Conservation (phyloP, 2,113 vertebrate species). For the Anhinga rufa region DNA sequence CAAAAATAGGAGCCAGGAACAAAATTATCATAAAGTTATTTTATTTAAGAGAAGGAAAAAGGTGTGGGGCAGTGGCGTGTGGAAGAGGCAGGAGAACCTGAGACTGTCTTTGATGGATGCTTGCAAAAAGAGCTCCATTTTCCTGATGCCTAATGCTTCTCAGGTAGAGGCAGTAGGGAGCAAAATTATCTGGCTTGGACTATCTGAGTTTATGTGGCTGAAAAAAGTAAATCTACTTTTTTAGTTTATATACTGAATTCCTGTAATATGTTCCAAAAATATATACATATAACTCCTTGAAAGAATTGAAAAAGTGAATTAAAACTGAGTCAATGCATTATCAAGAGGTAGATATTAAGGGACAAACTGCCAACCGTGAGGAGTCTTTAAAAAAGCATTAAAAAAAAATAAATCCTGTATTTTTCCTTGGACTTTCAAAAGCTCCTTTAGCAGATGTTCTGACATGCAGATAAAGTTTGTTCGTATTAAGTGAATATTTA, state of each 20-base stretch:
- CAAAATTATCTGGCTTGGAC: not conserved
- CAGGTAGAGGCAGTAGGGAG: not conserved
- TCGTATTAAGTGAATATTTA: not conserved
- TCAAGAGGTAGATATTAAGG: not conserved
- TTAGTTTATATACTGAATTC: not conserved
- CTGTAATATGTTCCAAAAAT: not conserved
- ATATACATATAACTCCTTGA: not conserved
- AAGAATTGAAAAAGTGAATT: not conserved
- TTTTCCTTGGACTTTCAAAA: not conserved
- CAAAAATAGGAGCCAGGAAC: conserved; percentile 34
- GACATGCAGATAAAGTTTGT: not conserved
- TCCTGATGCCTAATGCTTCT: not conserved
- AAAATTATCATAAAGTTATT: conserved; percentile 39
- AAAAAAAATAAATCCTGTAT: not conserved
- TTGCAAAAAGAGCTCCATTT: not conserved
- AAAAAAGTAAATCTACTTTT: not conserved
- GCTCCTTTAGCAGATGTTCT: not conserved
- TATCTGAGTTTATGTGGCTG: not conserved
- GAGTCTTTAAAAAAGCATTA: not conserved
- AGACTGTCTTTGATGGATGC: not conserved
- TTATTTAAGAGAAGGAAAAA: not conserved
- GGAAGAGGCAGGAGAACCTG: not conserved
- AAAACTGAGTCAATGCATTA: not conserved
- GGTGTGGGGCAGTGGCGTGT: not conserved
- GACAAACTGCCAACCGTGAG: not conserved